A percentile compares a stretch with the other conserved stretches of the same genome.
Evolutionary conservation across 2,888 invertebrate species (phyloP).

Genomic region (Cosmia pyralina): DNA sequence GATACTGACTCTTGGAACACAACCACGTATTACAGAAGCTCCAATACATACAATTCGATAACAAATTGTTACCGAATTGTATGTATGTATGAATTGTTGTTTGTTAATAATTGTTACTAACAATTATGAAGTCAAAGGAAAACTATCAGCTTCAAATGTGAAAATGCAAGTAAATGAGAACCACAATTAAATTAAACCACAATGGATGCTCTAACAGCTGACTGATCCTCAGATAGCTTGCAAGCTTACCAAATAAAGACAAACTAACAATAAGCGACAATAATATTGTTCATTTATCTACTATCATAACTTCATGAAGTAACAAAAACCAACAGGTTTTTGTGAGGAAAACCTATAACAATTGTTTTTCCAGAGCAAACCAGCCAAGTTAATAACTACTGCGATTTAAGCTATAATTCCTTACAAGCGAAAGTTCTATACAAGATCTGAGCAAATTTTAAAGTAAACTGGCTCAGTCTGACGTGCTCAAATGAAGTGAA

Average conservation of each 20-base stretch:
- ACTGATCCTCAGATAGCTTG: neutral
- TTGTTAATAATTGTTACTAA: too few relatives aligned
- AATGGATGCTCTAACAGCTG: neutral
- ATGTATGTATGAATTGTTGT: too few relatives aligned
- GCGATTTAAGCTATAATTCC: neutral
- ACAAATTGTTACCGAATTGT: too few relatives aligned
- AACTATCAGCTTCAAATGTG: neutral
- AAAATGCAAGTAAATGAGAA: neutral
- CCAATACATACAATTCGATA: neutral
- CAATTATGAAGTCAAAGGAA: neutral
- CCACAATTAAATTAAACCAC: neutral
- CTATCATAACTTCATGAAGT: too few relatives aligned
- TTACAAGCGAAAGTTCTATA: neutral
- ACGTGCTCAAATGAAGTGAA: neutral
- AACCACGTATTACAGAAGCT: neutral
- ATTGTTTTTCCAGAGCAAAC: neutral
- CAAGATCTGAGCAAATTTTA: too few relatives aligned
- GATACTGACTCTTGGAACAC: conserved; percentile 13
- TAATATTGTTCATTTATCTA: neutral
- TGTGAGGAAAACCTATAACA: too few relatives aligned
- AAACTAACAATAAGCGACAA: neutral
- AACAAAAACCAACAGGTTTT: neutral
- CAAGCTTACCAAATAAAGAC: neutral
- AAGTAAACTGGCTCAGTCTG: neutral
- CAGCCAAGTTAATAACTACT: neutral